Percentiles rank a stretch among this genome's conserved stretches.
Evolutionary conservation across 2,797 vertebrate genomes (phyloP).

Genomic region (Mus spretus): DNA sequence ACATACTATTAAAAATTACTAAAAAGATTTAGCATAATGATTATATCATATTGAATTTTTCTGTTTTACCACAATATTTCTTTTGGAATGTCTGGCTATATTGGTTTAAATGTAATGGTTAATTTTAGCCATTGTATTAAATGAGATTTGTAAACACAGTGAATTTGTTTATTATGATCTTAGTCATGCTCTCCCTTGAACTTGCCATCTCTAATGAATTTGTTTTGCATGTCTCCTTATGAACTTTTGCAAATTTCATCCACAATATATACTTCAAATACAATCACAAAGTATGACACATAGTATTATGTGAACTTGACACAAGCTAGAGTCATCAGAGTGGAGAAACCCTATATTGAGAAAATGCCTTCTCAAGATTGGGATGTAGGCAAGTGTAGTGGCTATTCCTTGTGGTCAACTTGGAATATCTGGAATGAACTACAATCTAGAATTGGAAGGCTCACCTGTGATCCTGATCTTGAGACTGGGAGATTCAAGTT

Average conservation of each 20-base stretch:
- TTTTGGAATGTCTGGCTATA: background rate
- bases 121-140: background rate
- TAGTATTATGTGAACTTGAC: background rate
- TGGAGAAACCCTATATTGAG: background rate
- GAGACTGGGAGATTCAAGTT: no score
- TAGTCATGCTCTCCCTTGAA: background rate
- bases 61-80: background rate
- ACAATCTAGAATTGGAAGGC: no score
- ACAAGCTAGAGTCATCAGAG: background rate
- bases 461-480: no score
- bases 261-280: background rate
- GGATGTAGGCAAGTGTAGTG: background rate
- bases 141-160: slow-evolving; percentile 19
- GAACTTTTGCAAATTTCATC: background rate
- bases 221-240: slow-evolving; percentile 16
- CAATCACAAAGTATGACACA: background rate
- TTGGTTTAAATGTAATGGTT: background rate
- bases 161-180: background rate
- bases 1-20: slow-evolving; percentile 1
- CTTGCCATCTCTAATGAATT: background rate
- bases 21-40: background rate
- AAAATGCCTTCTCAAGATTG: background rate
- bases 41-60: background rate
- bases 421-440: no score
- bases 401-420: no score